Conservation (phyloP, 2,113 vertebrate species). For the Phrynocephalus versicolor region DNA sequence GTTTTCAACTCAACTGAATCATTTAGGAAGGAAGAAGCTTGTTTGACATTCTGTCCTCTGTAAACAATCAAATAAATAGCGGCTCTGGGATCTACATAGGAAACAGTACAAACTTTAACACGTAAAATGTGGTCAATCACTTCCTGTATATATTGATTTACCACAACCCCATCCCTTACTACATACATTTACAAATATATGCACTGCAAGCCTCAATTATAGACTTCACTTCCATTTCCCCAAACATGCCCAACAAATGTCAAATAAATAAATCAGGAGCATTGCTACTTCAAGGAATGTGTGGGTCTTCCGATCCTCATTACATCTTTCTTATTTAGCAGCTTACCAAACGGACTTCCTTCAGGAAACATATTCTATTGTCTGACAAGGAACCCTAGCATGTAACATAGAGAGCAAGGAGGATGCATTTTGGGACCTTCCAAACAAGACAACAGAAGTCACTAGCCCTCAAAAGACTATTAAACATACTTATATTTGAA, state of each 20-base stretch:
- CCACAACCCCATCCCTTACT: not conserved
- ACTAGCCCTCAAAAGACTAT: not conserved
- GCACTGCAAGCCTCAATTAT: not conserved
- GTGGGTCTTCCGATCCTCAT: conserved; percentile 21
- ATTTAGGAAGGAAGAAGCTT: not conserved
- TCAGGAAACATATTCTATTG: not conserved
- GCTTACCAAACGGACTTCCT: not conserved
- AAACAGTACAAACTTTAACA: not conserved
- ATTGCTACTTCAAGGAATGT: conserved; percentile 12
- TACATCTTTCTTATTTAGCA: not conserved
- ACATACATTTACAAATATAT: not conserved
- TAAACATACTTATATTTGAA: not conserved
- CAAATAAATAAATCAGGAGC: not conserved
- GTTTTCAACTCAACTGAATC: not conserved
- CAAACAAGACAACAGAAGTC: not conserved
- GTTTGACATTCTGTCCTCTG: not conserved
- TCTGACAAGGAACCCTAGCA: not conserved
- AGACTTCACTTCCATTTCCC: not conserved
- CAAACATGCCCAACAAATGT: not conserved
- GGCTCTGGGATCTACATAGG: not conserved
- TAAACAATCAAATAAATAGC: conserved; percentile 2
- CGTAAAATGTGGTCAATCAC: not conserved
- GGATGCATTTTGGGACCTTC: not conserved
- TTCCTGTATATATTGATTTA: not conserved
- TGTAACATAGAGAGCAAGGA: not conserved